These are phyloP conservation scores for Cephus pygmeus DNA, from an alignment of 2,888 invertebrate genomes.

Conservation along the genomic window DNA sequence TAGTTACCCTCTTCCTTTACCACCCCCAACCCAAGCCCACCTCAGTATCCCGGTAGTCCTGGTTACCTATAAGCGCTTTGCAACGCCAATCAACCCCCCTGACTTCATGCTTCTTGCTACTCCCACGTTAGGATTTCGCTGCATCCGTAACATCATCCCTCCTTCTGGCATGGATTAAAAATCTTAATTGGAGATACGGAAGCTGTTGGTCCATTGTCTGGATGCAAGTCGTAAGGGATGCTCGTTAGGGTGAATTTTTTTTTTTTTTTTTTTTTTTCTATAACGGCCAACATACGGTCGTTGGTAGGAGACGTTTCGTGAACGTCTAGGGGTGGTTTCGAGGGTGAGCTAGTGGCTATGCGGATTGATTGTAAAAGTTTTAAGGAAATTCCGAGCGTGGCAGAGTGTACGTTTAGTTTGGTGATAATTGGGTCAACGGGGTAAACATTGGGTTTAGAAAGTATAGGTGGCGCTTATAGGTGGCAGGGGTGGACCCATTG, in stretches of 20 bases:
- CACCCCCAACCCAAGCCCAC: background rate
- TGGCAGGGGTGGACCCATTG: too few relatives aligned
- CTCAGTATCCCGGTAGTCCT: background rate
- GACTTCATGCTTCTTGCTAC: background rate
- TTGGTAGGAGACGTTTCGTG: background rate
- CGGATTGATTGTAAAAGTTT: background rate
- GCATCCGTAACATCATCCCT: background rate
- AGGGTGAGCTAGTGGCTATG: background rate
- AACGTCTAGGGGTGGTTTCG: too few relatives aligned
- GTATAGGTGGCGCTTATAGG: background rate
- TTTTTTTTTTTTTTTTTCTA: too few relatives aligned
- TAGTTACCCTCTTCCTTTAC: conserved; percentile 28
- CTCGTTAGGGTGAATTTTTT: background rate
- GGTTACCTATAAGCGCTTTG: background rate
- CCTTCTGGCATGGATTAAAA: background rate
- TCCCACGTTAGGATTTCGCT: background rate
- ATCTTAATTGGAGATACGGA: background rate
- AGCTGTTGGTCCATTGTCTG: background rate
- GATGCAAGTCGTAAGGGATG: background rate
- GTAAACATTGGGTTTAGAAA: background rate
- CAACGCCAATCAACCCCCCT: background rate
- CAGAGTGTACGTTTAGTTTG: background rate
- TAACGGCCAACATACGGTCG: background rate
- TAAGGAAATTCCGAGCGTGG: background rate
- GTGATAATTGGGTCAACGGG: background rate